A percentile compares a stretch with the other conserved stretches of the same genome.
Conservation (phyloP, 2,888 invertebrate species). For the Eupithecia centaureata region DNA sequence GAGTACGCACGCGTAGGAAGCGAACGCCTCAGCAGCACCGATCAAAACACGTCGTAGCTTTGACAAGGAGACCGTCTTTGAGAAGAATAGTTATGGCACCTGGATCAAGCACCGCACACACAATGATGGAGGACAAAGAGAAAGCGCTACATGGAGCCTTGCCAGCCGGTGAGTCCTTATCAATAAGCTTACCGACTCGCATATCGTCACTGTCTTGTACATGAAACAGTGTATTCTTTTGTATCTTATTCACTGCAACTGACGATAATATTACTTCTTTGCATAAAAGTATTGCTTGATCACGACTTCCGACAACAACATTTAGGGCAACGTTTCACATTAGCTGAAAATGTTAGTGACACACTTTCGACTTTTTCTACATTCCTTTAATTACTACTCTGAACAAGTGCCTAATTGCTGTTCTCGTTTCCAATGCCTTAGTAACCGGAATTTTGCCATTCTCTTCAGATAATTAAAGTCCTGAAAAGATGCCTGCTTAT, state of each 20-base stretch:
- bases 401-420: not conserved
- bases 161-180: slow-evolving; percentile 61
- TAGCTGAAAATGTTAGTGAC: slow-evolving; percentile 52
- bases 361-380: slow-evolving; percentile 43
- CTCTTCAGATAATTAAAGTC: slow-evolving; percentile 38
- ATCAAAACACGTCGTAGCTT: slow-evolving; percentile 72
- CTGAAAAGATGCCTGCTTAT: slow-evolving; percentile 41
- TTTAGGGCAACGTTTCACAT: slow-evolving; percentile 45
- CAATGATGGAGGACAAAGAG: slow-evolving; percentile 82
- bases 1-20: slow-evolving; percentile 79
- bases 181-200: not conserved
- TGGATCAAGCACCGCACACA: slow-evolving; percentile 80
- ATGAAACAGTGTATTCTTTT: slow-evolving; percentile 26
- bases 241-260: slow-evolving; percentile 23
- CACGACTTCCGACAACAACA: slow-evolving; percentile 45
- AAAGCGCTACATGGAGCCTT: slow-evolving; percentile 71
- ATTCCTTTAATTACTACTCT: not conserved
- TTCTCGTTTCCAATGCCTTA: not conserved
- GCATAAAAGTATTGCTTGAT: slow-evolving; percentile 41
- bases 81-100: slow-evolving; percentile 84
- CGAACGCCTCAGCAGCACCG: slow-evolving; percentile 67
- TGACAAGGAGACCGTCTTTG: slow-evolving; percentile 75
- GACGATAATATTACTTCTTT: too few relatives aligned
- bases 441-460: slow-evolving; percentile 21
- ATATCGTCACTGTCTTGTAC: slow-evolving; percentile 7